phyloP scores from a whole-genome alignment of 1,140 invertebrate genomes.

The Drosophila rhopaloa region DNA sequence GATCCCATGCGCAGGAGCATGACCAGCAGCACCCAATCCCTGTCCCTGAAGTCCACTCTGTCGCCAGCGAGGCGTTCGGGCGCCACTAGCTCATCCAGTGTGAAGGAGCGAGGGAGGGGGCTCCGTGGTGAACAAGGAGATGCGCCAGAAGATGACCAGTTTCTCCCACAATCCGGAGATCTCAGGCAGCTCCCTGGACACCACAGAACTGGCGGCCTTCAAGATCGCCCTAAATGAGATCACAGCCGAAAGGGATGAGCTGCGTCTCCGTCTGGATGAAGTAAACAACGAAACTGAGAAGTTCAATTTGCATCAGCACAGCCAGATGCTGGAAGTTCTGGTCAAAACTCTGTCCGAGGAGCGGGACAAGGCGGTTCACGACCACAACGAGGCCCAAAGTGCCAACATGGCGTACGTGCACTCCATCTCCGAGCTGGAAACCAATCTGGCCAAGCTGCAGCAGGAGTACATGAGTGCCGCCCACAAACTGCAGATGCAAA shows the following conservation, averaged over 20 bases:
- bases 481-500: constrained; percentile 86
- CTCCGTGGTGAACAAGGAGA: constrained; percentile 43
- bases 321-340: constrained; percentile 72
- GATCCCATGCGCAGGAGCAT: constrained; percentile 63
- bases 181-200: constrained; percentile 35
- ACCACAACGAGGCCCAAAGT: constrained; percentile 54
- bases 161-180: constrained; percentile 36
- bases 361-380: constrained; percentile 77
- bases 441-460: constrained; percentile 85
- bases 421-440: constrained; percentile 79
- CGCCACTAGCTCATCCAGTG: constrained; percentile 52
- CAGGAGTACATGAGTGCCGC: constrained; percentile 85
- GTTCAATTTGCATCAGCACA: constrained; percentile 38
- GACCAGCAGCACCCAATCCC: constrained; percentile 63
- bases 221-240: constrained; percentile 76
- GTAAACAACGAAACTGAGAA: constrained; percentile 61
- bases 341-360: constrained; percentile 83
- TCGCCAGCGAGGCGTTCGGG: constrained; percentile 48
- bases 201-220: constrained; percentile 70
- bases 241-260: constrained; percentile 70
- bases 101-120: constrained; percentile 56
- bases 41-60: constrained; percentile 46
- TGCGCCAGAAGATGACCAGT: constrained; percentile 49
- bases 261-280: constrained; percentile 61
- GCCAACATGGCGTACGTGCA: constrained; percentile 73